A percentile compares a stretch with the other conserved stretches of the same genome.
Evolutionary conservation across 1,140 invertebrate genomes (phyloP).

Genomic region (Cephus cinctus): DNA sequence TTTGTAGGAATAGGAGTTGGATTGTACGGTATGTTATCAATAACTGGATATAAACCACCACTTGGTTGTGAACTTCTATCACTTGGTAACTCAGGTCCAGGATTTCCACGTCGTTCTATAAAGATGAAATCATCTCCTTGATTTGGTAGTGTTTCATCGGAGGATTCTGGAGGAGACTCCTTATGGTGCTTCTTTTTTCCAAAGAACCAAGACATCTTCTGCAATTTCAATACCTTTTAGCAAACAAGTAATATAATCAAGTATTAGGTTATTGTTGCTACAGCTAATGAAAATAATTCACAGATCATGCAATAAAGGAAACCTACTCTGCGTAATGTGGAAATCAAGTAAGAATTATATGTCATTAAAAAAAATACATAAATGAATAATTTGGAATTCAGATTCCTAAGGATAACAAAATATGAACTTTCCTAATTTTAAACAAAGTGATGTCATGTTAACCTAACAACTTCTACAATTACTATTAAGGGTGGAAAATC

Average conservation of each 20-base stretch:
- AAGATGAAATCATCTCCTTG: conserved; percentile 39
- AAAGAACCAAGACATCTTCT: conserved; percentile 54
- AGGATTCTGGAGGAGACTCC: conserved; percentile 38
- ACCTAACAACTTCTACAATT: too few relatives aligned
- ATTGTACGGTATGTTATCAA: conserved; percentile 21
- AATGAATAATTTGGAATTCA: conserved; percentile 16
- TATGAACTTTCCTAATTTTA: too few relatives aligned
- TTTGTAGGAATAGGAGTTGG: conserved; percentile 16
- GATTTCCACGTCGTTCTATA: conserved; percentile 29
- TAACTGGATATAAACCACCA: conserved; percentile 34
- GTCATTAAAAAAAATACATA: neutral
- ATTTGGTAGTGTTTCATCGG: conserved; percentile 26
- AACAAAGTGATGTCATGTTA: too few relatives aligned
- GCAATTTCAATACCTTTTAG: conserved; percentile 1
- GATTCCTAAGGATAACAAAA: too few relatives aligned
- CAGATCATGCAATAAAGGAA: neutral
- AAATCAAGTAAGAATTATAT: too few relatives aligned
- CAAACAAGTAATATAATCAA: conserved; percentile 5
- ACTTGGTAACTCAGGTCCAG: conserved; percentile 10
- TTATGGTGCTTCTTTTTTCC: conserved; percentile 48
- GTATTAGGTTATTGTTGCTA: neutral
- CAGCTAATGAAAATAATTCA: neutral
- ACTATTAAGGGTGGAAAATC: too few relatives aligned
- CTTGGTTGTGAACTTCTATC: conserved; percentile 14
- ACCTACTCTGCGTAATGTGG: too few relatives aligned